A percentile compares a stretch with the other conserved stretches of the same genome.
These are phyloP conservation scores for Melopsittacus undulatus DNA, from an alignment of 2,797 vertebrate genomes.

Conservation along the genomic window DNA sequence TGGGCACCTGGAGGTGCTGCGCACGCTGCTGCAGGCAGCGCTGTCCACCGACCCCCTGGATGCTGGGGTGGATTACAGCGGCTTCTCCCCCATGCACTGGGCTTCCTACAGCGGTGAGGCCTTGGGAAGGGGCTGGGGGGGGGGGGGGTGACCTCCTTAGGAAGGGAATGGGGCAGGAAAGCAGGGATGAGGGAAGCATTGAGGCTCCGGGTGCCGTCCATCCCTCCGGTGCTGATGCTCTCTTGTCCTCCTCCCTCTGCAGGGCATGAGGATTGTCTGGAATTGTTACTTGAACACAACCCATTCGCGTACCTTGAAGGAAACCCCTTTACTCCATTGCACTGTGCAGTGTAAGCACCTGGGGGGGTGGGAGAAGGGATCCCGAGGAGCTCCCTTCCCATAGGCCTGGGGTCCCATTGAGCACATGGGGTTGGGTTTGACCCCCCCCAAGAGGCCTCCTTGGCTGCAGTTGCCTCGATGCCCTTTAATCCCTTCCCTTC, in stretches of 20 bases:
- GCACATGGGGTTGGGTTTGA: background rate
- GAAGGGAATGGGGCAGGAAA: background rate
- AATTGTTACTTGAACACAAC: constrained; percentile 99
- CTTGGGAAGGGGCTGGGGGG: background rate
- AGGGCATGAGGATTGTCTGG: constrained; percentile 99
- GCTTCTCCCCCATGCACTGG: constrained; percentile 96
- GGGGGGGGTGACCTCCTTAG: background rate
- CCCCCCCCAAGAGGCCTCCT: background rate
- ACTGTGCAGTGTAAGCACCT: constrained; percentile 97
- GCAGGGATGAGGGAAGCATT: background rate
- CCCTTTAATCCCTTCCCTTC: background rate
- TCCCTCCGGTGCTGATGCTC: background rate
- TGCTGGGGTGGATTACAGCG: constrained; percentile 91
- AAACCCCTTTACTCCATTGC: constrained; percentile 97
- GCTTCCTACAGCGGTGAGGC: constrained; percentile 81
- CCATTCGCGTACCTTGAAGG: constrained; percentile 92
- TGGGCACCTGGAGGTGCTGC: constrained; percentile 87
- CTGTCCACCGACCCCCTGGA: constrained; percentile 88
- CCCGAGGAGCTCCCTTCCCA: background rate
- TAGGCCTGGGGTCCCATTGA: background rate
- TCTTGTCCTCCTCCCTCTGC: background rate
- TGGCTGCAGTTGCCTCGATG: fast-evolving
- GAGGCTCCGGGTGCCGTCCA: background rate
- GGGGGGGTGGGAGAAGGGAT: background rate
- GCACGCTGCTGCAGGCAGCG: constrained; percentile 87